Conservation (phyloP, 2,797 vertebrate species). For the Danio kyathit region DNA sequence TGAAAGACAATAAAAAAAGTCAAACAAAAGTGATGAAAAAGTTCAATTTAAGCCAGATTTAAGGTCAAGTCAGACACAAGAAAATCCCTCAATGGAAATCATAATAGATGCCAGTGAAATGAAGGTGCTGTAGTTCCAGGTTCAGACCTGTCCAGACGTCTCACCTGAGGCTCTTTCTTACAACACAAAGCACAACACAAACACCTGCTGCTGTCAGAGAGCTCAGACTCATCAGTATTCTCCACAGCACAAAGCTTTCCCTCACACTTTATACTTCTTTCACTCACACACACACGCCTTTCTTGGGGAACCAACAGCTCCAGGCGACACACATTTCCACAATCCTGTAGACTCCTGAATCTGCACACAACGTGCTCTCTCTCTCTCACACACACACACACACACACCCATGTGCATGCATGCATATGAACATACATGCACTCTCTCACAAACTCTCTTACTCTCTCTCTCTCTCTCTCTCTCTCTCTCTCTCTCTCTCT, state of each 20-base stretch:
- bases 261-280: neutral
- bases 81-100: neutral
- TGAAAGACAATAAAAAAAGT: neutral
- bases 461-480: no score
- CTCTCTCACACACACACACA: constrained; percentile 26
- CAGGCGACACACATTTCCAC: constrained; percentile 4
- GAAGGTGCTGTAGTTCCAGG: neutral
- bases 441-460: no score
- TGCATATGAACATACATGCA: no score
- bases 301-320: neutral
- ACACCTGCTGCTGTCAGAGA: neutral
- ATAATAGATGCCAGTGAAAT: neutral
- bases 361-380: neutral
- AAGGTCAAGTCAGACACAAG: neutral
- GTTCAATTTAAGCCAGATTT: no score
- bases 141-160: neutral
- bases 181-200: neutral
- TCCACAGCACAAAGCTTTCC: neutral
- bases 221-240: constrained; percentile 14
- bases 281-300: neutral
- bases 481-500: no score
- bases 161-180: neutral
- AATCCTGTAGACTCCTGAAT: neutral
- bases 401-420: no score
- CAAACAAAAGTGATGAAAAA: no score